Evolutionary conservation across 2,113 vertebrate genomes (phyloP), one percentile per base, ranked within the genome.

Genomic region (Cranoglanis bouderius): DNA sequence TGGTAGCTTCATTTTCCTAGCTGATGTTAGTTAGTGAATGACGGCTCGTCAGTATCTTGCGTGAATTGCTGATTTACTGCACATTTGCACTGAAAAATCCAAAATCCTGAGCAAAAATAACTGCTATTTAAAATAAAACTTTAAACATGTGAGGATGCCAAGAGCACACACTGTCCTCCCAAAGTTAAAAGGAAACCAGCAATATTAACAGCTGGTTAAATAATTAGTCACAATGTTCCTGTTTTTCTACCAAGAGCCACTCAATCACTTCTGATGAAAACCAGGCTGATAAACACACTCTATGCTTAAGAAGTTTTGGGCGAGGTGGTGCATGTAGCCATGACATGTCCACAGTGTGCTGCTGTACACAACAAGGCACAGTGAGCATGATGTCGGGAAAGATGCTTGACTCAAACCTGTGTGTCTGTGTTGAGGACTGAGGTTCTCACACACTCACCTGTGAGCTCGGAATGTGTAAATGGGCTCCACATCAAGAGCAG

Each of bases 381-480:
- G 2, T 19, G n/a, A 75, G 38, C 38, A 75, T 12, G 72, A 43
- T 2, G 74, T 29, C 19, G 46, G 40, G 46, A 77, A 26, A 77
- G 40, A 74, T 24, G 72, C 19, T 43, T 24, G 38, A 29, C 24
- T 77, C 43, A n/a, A 80, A 1, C 29, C 29, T 32, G 29, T 24
- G 35, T 51, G 75, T 78, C 26, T 46, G 40, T 46, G 6, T 46
- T 77, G 24, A 77, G 4, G 40, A 4, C 46, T n/a, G 18, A 55
- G n/a, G n/a, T 81, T 81, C 77, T 78, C 13, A 85, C 67, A 46
- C 35, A 65, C 75, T 84, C 43, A 99, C 98, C 95, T 98, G 95
- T 99, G 98, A 87, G 98, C 98, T 91, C 98, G 97, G 95, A 99
- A 99, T 0, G 98, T 99, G 93, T 99, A 99, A 93, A 99, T 99